phyloP scores from a whole-genome alignment of 2,113 vertebrate genomes.

The Xiphorhynchus elegans region DNA sequence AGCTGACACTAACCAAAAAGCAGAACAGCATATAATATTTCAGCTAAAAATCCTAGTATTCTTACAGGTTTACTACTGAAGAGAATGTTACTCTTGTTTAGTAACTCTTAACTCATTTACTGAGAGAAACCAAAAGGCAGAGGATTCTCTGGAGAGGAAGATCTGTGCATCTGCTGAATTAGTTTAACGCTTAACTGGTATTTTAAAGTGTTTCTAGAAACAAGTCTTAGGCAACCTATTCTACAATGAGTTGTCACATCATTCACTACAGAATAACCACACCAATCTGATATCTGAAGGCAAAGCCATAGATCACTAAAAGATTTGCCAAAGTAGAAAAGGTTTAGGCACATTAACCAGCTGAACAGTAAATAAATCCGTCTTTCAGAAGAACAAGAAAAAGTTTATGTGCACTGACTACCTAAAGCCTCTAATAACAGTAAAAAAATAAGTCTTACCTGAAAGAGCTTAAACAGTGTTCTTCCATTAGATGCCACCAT shows the following conservation, averaged over 20 bases:
- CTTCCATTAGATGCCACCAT: slow-evolving; percentile 96
- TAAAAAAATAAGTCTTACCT: slow-evolving; percentile 74
- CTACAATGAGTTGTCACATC: background rate
- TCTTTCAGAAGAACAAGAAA: background rate
- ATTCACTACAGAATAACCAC: background rate
- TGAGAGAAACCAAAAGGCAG: background rate
- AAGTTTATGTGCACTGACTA: background rate
- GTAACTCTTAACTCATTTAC: background rate
- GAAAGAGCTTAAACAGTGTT: slow-evolving; percentile 96
- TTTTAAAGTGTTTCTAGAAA: background rate
- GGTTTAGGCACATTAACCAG: background rate
- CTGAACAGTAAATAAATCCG: background rate
- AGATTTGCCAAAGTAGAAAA: background rate
- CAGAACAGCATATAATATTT: background rate
- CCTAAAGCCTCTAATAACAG: background rate
- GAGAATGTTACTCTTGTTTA: background rate
- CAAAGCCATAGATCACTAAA: background rate
- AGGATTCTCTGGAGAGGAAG: background rate
- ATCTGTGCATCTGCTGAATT: background rate
- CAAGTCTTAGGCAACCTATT: background rate
- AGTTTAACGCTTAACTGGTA: background rate
- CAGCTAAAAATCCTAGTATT: background rate
- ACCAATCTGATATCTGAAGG: background rate
- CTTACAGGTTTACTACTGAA: background rate
- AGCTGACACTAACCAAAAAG: background rate